Base-by-base conservation (phyloP, 2,797 vertebrate species). In the Cirrhinus molitorella region DNA sequence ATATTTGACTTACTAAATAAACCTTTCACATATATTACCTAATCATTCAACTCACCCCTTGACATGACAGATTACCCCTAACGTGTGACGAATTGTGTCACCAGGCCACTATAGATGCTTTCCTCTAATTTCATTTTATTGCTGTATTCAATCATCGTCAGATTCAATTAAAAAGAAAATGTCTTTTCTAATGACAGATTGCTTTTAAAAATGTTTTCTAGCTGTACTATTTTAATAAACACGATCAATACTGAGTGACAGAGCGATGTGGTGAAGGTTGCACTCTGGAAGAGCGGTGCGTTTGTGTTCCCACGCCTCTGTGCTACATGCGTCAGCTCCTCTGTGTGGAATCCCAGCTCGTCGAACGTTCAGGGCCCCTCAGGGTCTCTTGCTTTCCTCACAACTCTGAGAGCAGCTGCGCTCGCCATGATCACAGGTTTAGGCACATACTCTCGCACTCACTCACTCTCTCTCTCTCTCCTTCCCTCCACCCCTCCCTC, bases 301-400 rank as follows among this genome's bases (percentile, higher is more conserved):
- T 53, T 59, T 77, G 74, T 77, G 57, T 85, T 76, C 75, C 82
- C 71, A 72, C 37, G 51, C 79, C 73, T 59, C 28, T 63, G 25
- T 10, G 3, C 25, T 34, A 61, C 31, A 57, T 74, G 61, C 40
- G 17, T 78, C 74, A 84, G 81, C 74, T 79, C 28, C 76, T 87
- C 85, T 86, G 88, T 80, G 81, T 88, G 83, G 85, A 83, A 90
- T 86, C 87, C 88, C 87, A 85, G 87, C 89, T 89, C 88, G 86
- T 89, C 86, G 86, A 88, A 91, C 91, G 88, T 91, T 92, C 91
- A 85, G 87, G 89, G 76, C 88, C 89, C 89, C 76, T 57, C 85
- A 82, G 91, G 89, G 80, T 90, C 88, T 84, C 87, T 85, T 85
- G 84, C 88, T 85, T 91, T 89, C 86, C 89, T 92, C 88, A 92